Base-by-base conservation (phyloP, 23 tunicate species). In the Styela clava region DNA sequence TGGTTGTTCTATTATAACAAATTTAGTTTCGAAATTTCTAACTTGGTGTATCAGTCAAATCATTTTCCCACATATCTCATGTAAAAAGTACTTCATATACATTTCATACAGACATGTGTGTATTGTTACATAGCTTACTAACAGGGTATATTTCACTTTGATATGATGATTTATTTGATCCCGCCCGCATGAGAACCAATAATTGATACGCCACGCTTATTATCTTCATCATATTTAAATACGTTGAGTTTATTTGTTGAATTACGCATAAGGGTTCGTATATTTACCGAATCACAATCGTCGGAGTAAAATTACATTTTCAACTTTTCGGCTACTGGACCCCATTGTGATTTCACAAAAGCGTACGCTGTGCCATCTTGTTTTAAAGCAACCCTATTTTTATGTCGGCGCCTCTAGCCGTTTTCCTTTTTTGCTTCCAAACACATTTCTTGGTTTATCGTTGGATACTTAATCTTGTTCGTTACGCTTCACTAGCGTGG, bases 401-500 rank as follows among this genome's bases (percentile, higher is more conserved):
- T 27, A 76, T 35, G 28, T 29, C 31, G 37, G 81, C 65, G 65
- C 65, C 81, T 23, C 24, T 76, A 16, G 81, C 2, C 81, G 64
- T 33, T 36, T 44, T 23, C 32, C 64, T 76, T 76, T 52, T 76
- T 36, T 44, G 0, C 65, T 51, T 44, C 64, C 30, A 22, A 56
- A 52, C 81, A 24, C 24, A 33, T 9, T 76, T 76, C 29, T 44
- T 52, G 24, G 81, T 76, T 76, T 76, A 56, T 76, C 37, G 29
- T 44, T 52, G 81, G 81, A 44, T 56, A 76, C 65, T 76, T 44
- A 76, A 76, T 76, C 81, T 44, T 76, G 64, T 52, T 36, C 81
- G 81, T 24, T 76, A 35, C 81, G 81, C 65, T 76, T 52, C 24
- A 76, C 62, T 76, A 76, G 81, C 81, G 81, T 76, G 81, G 81